These are phyloP conservation scores for Erpobdella octoculata DNA, from an alignment of 2,888 invertebrate genomes.

Conservation along the genomic window DNA sequence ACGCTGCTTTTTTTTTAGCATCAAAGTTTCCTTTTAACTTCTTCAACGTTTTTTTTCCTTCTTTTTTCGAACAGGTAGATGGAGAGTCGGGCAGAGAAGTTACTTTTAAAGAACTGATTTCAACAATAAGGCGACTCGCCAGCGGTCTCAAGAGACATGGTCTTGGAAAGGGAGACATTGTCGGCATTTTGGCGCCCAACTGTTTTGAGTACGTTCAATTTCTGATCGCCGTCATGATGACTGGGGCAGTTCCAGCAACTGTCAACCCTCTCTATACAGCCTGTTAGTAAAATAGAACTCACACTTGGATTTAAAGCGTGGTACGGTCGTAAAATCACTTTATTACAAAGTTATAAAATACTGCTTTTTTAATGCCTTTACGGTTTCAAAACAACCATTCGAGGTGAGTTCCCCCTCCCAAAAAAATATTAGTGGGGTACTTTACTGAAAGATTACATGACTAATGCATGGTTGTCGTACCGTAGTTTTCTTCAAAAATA, in stretches of 20 bases:
- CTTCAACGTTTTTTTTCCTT: background rate
- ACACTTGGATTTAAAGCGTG: too few relatives aligned
- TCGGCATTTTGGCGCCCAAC: constrained; percentile 22
- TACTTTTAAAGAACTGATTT: constrained; percentile 4
- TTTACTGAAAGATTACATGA: too few relatives aligned
- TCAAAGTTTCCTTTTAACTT: background rate
- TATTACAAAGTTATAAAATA: background rate
- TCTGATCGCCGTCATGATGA: constrained; percentile 17
- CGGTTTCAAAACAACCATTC: too few relatives aligned
- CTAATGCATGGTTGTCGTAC: too few relatives aligned
- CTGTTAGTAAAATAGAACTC: constrained; percentile 14
- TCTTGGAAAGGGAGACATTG: constrained; percentile 20
- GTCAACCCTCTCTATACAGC: constrained; percentile 18
- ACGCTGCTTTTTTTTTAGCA: background rate
- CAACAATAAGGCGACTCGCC: constrained; percentile 13
- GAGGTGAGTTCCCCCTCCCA: too few relatives aligned
- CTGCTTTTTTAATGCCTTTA: too few relatives aligned
- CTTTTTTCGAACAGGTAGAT: constrained; percentile 15
- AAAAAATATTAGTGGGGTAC: too few relatives aligned
- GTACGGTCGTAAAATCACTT: too few relatives aligned
- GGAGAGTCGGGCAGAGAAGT: constrained; percentile 9
- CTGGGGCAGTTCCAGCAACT: constrained; percentile 8
- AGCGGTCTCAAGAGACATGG: constrained; percentile 23
- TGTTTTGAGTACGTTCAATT: constrained; percentile 19
- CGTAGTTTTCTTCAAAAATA: too few relatives aligned